phyloP scores from a whole-genome alignment of 2,113 vertebrate species.

The Silurus glanis region DNA sequence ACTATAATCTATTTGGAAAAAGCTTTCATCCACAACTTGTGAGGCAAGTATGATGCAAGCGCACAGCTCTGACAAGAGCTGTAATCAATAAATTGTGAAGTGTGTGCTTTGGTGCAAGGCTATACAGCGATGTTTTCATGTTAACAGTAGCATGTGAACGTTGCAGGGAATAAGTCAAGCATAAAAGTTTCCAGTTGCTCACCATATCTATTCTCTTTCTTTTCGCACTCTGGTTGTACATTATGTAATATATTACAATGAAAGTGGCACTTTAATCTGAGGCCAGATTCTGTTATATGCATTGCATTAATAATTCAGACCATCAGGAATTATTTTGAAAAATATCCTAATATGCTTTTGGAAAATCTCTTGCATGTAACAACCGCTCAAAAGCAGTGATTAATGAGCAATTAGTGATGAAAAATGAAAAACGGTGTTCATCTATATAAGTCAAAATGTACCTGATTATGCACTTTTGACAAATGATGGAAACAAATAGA shows the following conservation, averaged over 20 bases:
- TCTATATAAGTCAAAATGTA: not conserved
- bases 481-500: not conserved
- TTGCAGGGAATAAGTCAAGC: not conserved
- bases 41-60: not conserved
- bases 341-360: not conserved
- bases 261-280: not conserved
- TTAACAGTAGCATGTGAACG: not conserved
- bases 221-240: not conserved
- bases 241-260: not conserved
- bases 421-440: not conserved
- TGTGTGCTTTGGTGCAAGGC: not conserved
- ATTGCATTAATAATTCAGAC: not conserved
- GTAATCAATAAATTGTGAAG: not conserved
- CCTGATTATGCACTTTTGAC: not conserved
- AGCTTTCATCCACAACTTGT: not conserved
- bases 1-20: not conserved
- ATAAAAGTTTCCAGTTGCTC: not conserved
- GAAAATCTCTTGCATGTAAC: not conserved
- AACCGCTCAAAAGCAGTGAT: not conserved
- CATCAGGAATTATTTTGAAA: not conserved
- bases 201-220: not conserved
- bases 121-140: not conserved
- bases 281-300: not conserved
- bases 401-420: not conserved
- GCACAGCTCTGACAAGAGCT: not conserved